Evolutionary conservation across 2,888 invertebrate species (phyloP).

Genomic region (Drosophila ezoana): DNA sequence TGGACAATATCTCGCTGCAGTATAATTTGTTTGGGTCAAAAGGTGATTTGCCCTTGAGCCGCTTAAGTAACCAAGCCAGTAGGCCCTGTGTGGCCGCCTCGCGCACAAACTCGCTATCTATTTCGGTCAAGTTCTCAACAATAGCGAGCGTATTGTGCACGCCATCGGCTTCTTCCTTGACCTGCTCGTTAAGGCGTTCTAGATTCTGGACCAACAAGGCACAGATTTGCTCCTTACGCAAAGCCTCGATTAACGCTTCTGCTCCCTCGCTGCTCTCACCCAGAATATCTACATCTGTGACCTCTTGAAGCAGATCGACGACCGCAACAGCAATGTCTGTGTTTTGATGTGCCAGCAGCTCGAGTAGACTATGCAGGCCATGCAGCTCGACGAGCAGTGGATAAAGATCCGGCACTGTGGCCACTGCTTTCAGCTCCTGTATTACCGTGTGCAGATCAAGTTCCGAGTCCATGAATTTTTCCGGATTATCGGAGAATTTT

Average conservation of each 20-base stretch:
- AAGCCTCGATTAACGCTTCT: slow-evolving; percentile 93
- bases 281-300: slow-evolving; percentile 98
- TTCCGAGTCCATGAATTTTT: slow-evolving; percentile 99
- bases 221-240: slow-evolving; percentile 95
- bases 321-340: slow-evolving; percentile 88
- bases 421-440: slow-evolving; percentile 95
- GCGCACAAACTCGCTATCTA: slow-evolving; percentile 92
- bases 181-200: slow-evolving; percentile 95
- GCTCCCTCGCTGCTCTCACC: slow-evolving; percentile 96
- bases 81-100: slow-evolving; percentile 96
- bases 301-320: slow-evolving; percentile 89
- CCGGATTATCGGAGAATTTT: slow-evolving; percentile 98
- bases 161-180: slow-evolving; percentile 97
- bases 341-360: slow-evolving; percentile 97
- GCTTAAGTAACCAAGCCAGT: slow-evolving; percentile 95
- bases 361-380: slow-evolving; percentile 95
- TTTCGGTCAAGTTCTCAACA: slow-evolving; percentile 97
- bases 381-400: slow-evolving; percentile 95
- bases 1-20: slow-evolving; percentile 97
- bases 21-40: slow-evolving; percentile 98
- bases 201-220: slow-evolving; percentile 96
- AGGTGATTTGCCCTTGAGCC: slow-evolving; percentile 94
- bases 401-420: slow-evolving; percentile 98
- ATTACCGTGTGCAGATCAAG: slow-evolving; percentile 95
- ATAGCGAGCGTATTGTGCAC: slow-evolving; percentile 96